A percentile compares a stretch with the other conserved stretches of the same genome.
Evolutionary conservation across 2,888 invertebrate genomes (phyloP).

Genomic region (Scaptodrosophila latifasciaeformis): DNA sequence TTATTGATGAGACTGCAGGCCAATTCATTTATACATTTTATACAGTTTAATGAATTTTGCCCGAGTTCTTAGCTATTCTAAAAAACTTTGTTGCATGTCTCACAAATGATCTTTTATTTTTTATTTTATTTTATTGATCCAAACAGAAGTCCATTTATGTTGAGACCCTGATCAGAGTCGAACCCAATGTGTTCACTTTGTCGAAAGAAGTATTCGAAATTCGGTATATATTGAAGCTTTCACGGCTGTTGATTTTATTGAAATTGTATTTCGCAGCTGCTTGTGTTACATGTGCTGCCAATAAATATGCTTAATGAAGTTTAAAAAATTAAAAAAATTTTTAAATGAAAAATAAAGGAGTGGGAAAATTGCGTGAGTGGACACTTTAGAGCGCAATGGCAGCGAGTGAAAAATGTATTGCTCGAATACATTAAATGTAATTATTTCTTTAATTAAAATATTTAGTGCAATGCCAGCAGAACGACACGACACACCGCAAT

Average conservation of each 20-base stretch:
- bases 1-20: slow-evolving; percentile 42
- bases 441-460: slow-evolving; percentile 67
- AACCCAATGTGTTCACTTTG: no score
- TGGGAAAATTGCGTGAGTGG: slow-evolving; percentile 8
- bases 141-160: slow-evolving; percentile 7
- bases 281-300: slow-evolving; percentile 18
- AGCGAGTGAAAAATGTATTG: slow-evolving; percentile 18
- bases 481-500: slow-evolving; percentile 26
- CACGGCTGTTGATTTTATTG: slow-evolving; percentile 16
- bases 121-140: no score
- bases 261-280: slow-evolving; percentile 39
- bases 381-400: background rate
- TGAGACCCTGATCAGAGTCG: no score
- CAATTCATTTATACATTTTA: background rate
- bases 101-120: no score
- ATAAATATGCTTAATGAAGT: slow-evolving; percentile 62
- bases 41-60: no score
- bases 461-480: slow-evolving; percentile 39
- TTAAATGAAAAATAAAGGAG: slow-evolving; percentile 18
- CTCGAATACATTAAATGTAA: slow-evolving; percentile 52
- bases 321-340: slow-evolving; percentile 32
- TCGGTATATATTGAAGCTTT: slow-evolving; percentile 20
- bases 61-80: no score
- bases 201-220: no score
- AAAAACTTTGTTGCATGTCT: no score